These are phyloP conservation scores for Drosophila subquinaria DNA, from an alignment of 2,888 invertebrate genomes.

Conservation along the genomic window DNA sequence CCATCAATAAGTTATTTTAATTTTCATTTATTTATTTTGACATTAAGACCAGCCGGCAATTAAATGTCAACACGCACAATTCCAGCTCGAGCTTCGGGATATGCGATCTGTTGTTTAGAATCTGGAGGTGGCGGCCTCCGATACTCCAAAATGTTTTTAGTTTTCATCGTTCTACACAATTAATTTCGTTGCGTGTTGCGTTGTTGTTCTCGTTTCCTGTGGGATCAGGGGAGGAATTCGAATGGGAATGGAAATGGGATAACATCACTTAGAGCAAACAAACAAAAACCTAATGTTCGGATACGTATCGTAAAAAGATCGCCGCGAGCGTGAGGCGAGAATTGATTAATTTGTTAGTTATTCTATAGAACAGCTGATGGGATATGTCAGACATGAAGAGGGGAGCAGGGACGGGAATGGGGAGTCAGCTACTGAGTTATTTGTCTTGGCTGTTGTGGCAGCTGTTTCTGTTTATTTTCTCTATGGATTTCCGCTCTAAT, in stretches of 20 bases:
- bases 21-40: conserved; percentile 81
- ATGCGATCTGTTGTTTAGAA: conserved; percentile 32
- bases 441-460: conserved; percentile 64
- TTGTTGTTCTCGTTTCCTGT: conserved; percentile 42
- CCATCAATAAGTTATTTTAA: conserved; percentile 74
- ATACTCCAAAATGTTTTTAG: conserved; percentile 17
- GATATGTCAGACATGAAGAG: conserved; percentile 38
- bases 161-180: conserved; percentile 31
- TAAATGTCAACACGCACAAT: conserved; percentile 79
- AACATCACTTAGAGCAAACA: conserved; percentile 65
- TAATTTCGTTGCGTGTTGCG: conserved; percentile 49
- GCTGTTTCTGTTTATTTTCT: conserved; percentile 65
- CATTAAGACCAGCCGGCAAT: conserved; percentile 73
- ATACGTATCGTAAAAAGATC: conserved; percentile 48
- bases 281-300: conserved; percentile 55
- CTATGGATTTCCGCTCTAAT: conserved; percentile 45
- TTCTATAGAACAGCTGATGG: conserved; percentile 64
- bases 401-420: not conserved
- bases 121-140: conserved; percentile 19
- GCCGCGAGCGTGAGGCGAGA: conserved; percentile 53
- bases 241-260: conserved; percentile 52
- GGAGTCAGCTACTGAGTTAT: conserved; percentile 55
- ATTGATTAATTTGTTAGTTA: conserved; percentile 74
- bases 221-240: conserved; percentile 42
- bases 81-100: conserved; percentile 16